Base-by-base conservation (phyloP, 2,888 invertebrate genomes). In the Rhingia campestris region DNA sequence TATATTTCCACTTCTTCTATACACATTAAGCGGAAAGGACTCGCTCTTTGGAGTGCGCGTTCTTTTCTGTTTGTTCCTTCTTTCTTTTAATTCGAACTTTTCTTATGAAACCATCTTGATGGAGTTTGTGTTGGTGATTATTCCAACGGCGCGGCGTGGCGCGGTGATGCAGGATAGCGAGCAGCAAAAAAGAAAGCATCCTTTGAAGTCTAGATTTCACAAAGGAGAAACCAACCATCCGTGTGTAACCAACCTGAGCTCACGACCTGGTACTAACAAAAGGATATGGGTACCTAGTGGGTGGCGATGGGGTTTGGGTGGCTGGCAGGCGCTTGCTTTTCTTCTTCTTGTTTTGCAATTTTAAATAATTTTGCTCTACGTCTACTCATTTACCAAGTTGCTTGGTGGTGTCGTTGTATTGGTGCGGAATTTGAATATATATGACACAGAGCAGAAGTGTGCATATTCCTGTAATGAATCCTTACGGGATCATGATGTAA, bases 81-180 rank as follows among this genome's bases (percentile, higher is more conserved):
- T 64, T 75, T 70, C 74, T 84, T 74, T 84, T 84, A 84, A 84
- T 84, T 84, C 70, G 84, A 84, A 84, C 74, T 84, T 80, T 84
- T 75, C 75, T 80, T 75, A 74, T 80, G 84, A 80, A 84, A 84
- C 80, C 84, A 80, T 84, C 74, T 84, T 75, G 84, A 80, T 80
- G 80, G 75, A 80, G 84, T 80, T 84, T 75, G 84, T 84, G 84
- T 84, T 84, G 80, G 84, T 84, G 84, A 84, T 84, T 84, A 84
- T 84, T 75, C 80, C 74, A 69, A 54, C 54, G 61, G 79, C 22
- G 22, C 54, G 61, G 79, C 22, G 22, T 22, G 22, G 22, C 22
- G 22, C 22, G 22, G 22, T 49, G 56, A 67, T 58, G 73, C 41
- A 64, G 69, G 37, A 64, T 61, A 73, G 69, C 45, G 72, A 49